These are phyloP conservation scores for Poeciliopsis prolifica DNA, from an alignment of 2,113 vertebrate genomes.

Conservation along the genomic window DNA sequence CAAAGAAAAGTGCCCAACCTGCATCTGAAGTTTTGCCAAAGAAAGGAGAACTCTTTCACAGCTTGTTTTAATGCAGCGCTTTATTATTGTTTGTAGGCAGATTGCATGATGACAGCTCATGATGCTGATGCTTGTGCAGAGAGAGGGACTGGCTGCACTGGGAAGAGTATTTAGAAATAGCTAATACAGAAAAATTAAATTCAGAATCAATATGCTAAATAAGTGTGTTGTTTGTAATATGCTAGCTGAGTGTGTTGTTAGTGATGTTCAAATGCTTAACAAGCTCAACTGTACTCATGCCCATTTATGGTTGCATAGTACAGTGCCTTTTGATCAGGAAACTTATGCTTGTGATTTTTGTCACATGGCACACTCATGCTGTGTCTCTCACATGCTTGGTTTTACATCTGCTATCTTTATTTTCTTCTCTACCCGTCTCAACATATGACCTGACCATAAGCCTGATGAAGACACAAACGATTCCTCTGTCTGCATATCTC, in stretches of 20 bases:
- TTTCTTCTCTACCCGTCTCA: constrained; percentile 28
- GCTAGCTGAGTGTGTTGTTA: constrained; percentile 29
- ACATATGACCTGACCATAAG: constrained; percentile 45
- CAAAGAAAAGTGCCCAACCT: background rate
- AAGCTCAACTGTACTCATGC: constrained; percentile 36
- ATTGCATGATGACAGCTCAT: constrained; percentile 11
- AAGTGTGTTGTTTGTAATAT: background rate
- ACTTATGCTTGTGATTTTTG: constrained; percentile 60
- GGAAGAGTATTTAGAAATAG: background rate
- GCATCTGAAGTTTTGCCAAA: background rate
- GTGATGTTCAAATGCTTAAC: constrained; percentile 32
- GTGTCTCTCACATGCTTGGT: constrained; percentile 41
- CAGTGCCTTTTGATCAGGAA: constrained; percentile 29
- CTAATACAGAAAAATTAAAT: constrained; percentile 5
- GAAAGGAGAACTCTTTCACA: background rate
- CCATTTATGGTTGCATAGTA: constrained; percentile 35
- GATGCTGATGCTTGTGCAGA: constrained; percentile 17
- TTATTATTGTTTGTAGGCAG: constrained; percentile 1
- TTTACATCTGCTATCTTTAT: constrained; percentile 7
- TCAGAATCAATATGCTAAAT: background rate
- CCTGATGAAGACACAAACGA: constrained; percentile 44
- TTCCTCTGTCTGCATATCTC: constrained; percentile 22
- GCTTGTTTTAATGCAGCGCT: constrained; percentile 3
- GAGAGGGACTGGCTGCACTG: background rate
- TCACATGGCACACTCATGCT: constrained; percentile 60